Percentiles rank a stretch among this genome's conserved stretches.
phyloP scores from a whole-genome alignment of 2,888 invertebrate genomes.

The Schizotus pectinicornis region DNA sequence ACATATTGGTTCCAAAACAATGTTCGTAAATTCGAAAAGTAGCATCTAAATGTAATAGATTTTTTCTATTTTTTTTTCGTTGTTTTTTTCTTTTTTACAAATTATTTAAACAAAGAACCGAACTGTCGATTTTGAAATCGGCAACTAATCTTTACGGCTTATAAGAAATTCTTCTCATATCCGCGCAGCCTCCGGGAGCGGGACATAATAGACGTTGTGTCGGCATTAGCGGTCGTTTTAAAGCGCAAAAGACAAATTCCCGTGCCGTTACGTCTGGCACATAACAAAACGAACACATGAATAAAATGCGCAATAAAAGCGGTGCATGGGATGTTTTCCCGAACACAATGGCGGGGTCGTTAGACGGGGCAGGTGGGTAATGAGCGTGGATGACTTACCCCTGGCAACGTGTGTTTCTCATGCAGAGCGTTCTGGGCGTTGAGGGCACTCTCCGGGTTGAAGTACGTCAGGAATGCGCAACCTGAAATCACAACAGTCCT shows the following conservation, averaged over 20 bases:
- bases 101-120: too few species aligned
- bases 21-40: too few species aligned
- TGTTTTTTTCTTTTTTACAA: too few species aligned
- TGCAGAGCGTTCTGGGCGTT: constrained; percentile 93
- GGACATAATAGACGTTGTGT: too few species aligned
- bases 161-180: too few species aligned
- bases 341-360: constrained; percentile 2
- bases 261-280: constrained; percentile 15
- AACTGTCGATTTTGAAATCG: too few species aligned
- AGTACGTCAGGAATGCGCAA: constrained; percentile 98
- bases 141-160: too few species aligned
- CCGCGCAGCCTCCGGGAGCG: too few species aligned
- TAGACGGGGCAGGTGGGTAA: constrained; percentile 31
- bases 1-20: too few species aligned
- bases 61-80: too few species aligned
- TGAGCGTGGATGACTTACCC: constrained; percentile 75
- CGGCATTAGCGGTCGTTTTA: neutral
- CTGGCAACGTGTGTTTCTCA: constrained; percentile 97
- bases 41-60: too few species aligned
- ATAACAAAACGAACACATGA: constrained; percentile 23
- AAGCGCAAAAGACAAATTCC: constrained; percentile 20
- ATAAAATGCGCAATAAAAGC: constrained; percentile 21
- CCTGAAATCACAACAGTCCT: constrained; percentile 68
- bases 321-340: constrained; percentile 13
- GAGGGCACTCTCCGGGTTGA: constrained; percentile 93